Evolutionary conservation across 2,797 vertebrate genomes (phyloP).

Genomic region (Orestias chungarensis): DNA sequence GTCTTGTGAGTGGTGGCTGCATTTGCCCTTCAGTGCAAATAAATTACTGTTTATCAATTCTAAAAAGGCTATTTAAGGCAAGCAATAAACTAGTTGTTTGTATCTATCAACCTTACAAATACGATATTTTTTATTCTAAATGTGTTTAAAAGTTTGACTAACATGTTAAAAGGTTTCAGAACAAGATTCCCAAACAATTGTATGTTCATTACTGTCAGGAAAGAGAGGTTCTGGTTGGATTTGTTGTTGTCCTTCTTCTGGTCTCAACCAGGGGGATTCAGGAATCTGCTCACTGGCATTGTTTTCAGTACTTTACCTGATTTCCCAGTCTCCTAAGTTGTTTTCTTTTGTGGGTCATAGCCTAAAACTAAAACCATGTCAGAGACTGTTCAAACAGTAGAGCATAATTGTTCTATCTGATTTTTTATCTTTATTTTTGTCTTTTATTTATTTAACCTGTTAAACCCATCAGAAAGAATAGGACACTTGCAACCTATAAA

Average conservation of each 20-base stretch:
- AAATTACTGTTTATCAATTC: too few species aligned
- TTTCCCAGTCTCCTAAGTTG: too few species aligned
- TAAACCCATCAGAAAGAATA: neutral
- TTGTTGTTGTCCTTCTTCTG: too few species aligned
- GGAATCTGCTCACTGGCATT: too few species aligned
- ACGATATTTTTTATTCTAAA: neutral
- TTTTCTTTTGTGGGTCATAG: too few species aligned
- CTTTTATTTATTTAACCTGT: neutral
- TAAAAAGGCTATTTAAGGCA: neutral
- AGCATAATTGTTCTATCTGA: neutral
- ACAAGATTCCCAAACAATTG: neutral
- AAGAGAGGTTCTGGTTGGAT: too few species aligned
- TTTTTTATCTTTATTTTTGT: neutral
- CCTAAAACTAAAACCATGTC: too few species aligned
- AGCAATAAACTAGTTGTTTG: neutral
- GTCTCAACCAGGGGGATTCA: too few species aligned
- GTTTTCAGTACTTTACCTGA: too few species aligned
- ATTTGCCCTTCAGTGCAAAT: too few species aligned
- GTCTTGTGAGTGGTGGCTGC: too few species aligned
- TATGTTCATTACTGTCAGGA: neutral
- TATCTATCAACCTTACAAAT: neutral
- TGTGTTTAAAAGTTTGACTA: neutral
- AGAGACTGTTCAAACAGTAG: too few species aligned
- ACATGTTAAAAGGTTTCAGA: neutral
- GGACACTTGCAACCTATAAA: neutral